Percentiles rank a stretch among this genome's conserved stretches.
These are phyloP conservation scores for Alaudala cheleensis DNA, from an alignment of 2,113 vertebrate genomes.

Conservation along the genomic window DNA sequence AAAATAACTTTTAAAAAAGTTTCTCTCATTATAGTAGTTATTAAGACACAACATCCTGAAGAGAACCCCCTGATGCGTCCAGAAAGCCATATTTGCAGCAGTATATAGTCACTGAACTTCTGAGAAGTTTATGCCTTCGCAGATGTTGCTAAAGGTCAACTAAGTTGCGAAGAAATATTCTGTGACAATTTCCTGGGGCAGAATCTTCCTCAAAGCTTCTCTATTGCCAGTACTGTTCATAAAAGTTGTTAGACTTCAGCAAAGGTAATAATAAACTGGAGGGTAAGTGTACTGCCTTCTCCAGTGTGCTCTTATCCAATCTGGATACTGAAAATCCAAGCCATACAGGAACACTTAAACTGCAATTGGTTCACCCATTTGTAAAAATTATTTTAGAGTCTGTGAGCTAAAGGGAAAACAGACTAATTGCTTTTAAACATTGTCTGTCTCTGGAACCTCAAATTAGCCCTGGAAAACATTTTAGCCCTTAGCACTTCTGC, in stretches of 20 bases:
- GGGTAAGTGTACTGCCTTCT: neutral
- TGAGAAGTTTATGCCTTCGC: neutral
- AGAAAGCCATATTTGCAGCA: neutral
- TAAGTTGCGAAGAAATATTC: neutral
- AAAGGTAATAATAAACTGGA: neutral
- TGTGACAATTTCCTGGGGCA: neutral
- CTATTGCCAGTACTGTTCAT: neutral
- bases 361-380: neutral
- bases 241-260: neutral
- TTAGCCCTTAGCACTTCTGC: constrained; percentile 55
- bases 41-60: neutral
- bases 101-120: neutral
- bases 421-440: neutral
- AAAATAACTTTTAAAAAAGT: neutral
- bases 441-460: neutral
- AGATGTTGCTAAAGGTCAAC: neutral
- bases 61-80: neutral
- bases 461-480: constrained; percentile 19
- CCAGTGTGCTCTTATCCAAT: neutral
- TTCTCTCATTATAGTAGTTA: neutral
- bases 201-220: neutral
- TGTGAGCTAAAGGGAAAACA: neutral
- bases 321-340: neutral
- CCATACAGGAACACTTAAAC: neutral
- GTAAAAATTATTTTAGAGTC: neutral